These are phyloP conservation scores for Caiman crocodilus DNA, from an alignment of 2,797 vertebrate species.

Conservation along the genomic window DNA sequence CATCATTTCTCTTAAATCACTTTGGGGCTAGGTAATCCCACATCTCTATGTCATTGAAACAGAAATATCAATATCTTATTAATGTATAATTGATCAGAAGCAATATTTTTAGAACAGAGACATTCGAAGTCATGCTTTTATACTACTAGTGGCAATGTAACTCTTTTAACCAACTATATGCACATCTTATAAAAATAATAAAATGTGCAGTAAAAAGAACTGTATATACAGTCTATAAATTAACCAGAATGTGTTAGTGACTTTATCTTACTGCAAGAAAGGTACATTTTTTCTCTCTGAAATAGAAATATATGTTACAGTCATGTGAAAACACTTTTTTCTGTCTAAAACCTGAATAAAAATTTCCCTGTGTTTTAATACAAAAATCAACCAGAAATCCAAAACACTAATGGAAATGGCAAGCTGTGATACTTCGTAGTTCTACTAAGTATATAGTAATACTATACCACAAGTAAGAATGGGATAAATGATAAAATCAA, in stretches of 20 bases:
- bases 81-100: constrained; percentile 3
- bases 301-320: not conserved
- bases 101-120: not conserved
- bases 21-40: not conserved
- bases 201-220: not conserved
- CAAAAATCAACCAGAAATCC: not conserved
- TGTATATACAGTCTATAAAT: not conserved
- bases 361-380: rapidly evolving
- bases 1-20: not conserved
- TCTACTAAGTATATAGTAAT: not conserved
- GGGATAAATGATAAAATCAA: not conserved
- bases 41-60: not conserved
- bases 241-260: not conserved
- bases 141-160: not conserved
- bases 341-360: not conserved
- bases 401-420: not conserved
- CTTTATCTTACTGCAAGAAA: not conserved
- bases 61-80: not conserved
- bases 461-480: not conserved
- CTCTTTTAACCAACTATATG: not conserved
- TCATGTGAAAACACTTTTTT: not conserved
- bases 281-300: not conserved
- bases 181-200: not conserved
- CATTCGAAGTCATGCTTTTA: not conserved
- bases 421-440: not conserved